phyloP scores from a whole-genome alignment of 2,888 invertebrate genomes.

The Diploptera punctata region DNA sequence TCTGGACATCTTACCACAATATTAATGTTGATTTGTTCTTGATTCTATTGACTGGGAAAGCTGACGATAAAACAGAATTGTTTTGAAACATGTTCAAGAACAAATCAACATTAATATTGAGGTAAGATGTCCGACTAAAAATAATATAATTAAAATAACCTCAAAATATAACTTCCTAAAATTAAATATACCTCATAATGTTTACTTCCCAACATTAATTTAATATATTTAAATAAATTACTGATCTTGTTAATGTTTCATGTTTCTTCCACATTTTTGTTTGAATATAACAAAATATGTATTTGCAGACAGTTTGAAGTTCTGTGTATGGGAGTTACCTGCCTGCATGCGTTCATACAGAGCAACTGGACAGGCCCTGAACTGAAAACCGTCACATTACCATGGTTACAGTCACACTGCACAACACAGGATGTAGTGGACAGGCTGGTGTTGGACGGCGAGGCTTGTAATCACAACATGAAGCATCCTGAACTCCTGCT shows the following conservation, averaged over 20 bases:
- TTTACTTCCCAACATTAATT: too few species aligned
- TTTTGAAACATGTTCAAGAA: too few species aligned
- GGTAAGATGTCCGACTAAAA: too few species aligned
- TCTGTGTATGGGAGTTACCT: slow-evolving; percentile 31
- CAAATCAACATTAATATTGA: too few species aligned
- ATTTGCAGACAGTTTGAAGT: slow-evolving; percentile 31
- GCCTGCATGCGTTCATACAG: slow-evolving; percentile 66
- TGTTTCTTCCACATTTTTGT: background rate
- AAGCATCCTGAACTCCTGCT: slow-evolving; percentile 60
- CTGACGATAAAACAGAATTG: too few species aligned
- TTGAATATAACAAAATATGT: background rate
- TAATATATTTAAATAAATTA: background rate
- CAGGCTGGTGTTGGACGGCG: slow-evolving; percentile 65
- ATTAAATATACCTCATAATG: too few species aligned
- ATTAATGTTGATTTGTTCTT: too few species aligned
- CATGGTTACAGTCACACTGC: slow-evolving; percentile 14
- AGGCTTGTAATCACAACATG: slow-evolving; percentile 71
- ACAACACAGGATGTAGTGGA: too few species aligned
- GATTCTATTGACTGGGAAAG: too few species aligned
- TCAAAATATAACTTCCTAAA: too few species aligned
- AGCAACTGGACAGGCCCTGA: slow-evolving; percentile 83
- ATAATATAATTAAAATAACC: too few species aligned
- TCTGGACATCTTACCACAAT: too few species aligned
- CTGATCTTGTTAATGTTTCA: background rate
- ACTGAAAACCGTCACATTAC: slow-evolving; percentile 9